phyloP scores from a whole-genome alignment of 2,888 invertebrate genomes.

The Archaeoteleia sp. region DNA sequence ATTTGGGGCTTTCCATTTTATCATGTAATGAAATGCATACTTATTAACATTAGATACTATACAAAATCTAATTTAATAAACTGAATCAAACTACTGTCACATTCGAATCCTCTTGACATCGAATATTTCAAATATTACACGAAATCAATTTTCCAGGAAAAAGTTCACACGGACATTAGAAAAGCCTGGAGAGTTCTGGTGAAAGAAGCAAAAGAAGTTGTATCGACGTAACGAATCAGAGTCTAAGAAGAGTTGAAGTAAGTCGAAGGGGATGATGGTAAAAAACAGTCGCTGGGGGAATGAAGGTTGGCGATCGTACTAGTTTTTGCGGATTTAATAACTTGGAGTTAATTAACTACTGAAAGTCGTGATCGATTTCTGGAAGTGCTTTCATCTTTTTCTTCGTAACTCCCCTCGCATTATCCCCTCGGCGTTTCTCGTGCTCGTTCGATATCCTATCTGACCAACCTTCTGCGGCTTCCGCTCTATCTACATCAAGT shows the following conservation, averaged over 20 bases:
- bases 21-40: no score
- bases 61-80: no score
- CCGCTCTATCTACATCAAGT: slow-evolving; percentile 33
- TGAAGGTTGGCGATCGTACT: slow-evolving; percentile 56
- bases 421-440: slow-evolving; percentile 23
- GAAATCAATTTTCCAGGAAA: slow-evolving; percentile 33
- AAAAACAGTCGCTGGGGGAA: slow-evolving; percentile 52
- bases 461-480: slow-evolving; percentile 22
- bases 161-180: slow-evolving; percentile 21
- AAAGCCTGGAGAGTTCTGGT: slow-evolving; percentile 5
- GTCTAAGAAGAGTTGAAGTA: slow-evolving; percentile 30
- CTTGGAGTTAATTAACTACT: slow-evolving; percentile 71
- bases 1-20: no score
- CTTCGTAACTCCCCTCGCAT: slow-evolving; percentile 16
- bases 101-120: no score
- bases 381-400: slow-evolving; percentile 44
- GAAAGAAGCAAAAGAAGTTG: slow-evolving; percentile 31
- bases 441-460: slow-evolving; percentile 29
- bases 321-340: slow-evolving; percentile 71
- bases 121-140: slow-evolving; percentile 14
- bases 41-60: no score
- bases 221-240: slow-evolving; percentile 48
- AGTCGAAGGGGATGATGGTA: slow-evolving; percentile 33
- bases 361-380: slow-evolving; percentile 70
- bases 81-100: no score